Evolutionary conservation across 1,140 invertebrate species (phyloP).

Genomic region (Zaprionus nigranus): DNA sequence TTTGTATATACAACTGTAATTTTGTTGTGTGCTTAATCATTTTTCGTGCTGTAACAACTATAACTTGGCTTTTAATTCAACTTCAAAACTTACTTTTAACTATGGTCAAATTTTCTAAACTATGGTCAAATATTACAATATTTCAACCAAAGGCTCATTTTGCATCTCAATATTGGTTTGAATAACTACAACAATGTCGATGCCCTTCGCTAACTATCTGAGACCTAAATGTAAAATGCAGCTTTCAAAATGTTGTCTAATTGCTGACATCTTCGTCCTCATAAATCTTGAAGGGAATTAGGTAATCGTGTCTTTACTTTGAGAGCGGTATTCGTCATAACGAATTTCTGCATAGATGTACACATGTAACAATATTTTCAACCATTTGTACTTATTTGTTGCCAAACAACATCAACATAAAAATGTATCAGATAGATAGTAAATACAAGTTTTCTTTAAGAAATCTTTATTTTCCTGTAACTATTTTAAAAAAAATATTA

Average conservation of each 20-base stretch:
- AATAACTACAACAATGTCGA: background rate
- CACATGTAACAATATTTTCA: background rate
- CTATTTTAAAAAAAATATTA: too few species aligned
- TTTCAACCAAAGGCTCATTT: background rate
- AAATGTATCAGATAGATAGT: slow-evolving; percentile 5
- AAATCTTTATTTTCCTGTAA: too few species aligned
- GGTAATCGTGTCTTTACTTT: background rate
- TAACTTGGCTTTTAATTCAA: too few species aligned
- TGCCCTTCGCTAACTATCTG: background rate
- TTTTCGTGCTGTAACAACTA: background rate
- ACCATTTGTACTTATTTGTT: background rate
- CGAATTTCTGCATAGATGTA: background rate
- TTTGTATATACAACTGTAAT: too few species aligned
- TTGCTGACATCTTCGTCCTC: background rate
- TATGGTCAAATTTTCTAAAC: background rate
- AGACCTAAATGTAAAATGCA: background rate
- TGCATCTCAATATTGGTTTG: too few species aligned
- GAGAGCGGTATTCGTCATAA: background rate
- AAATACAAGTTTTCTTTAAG: too few species aligned
- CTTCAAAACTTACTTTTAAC: too few species aligned
- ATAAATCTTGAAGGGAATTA: background rate
- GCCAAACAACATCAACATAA: background rate
- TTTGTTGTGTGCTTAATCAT: background rate
- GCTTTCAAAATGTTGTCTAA: background rate
- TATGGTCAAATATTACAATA: background rate